Percentiles rank a stretch among this genome's conserved stretches.
Conservation (phyloP, 2,888 invertebrate species). For the Melieria omissa region DNA sequence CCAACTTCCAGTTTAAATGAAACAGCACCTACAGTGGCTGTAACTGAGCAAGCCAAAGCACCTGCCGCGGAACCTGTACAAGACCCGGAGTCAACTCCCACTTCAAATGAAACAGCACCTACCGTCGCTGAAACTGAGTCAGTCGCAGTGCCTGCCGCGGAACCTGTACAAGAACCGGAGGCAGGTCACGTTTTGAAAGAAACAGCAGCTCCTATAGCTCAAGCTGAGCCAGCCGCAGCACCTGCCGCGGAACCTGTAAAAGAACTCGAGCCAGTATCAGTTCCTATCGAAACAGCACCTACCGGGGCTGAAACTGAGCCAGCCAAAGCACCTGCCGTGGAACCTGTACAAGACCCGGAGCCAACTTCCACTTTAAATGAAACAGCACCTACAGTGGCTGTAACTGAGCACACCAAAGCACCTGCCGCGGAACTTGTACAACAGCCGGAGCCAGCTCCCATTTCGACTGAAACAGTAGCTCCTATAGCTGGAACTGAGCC, state of each 20-base stretch:
- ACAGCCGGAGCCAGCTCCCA: background rate
- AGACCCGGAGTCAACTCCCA: background rate
- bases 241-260: background rate
- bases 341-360: background rate
- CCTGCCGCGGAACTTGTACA: background rate
- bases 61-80: too few relatives aligned
- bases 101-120: background rate
- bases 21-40: background rate
- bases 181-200: background rate
- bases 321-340: background rate
- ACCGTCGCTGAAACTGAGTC: background rate
- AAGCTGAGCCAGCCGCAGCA: background rate
- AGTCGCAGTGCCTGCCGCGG: background rate
- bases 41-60: background rate
- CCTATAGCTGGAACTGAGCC: background rate
- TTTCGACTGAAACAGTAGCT: background rate
- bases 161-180: conserved; percentile 2
- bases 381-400: background rate
- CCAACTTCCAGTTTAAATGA: rapidly evolving
- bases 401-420: background rate
- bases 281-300: background rate
- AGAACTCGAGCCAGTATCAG: background rate
- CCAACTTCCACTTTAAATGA: too few relatives aligned
- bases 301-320: background rate
- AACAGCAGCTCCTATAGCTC: background rate